A percentile compares a stretch with the other conserved stretches of the same genome.
Conservation (phyloP, 2,113 vertebrate species). For the Pelecanus crispus region DNA sequence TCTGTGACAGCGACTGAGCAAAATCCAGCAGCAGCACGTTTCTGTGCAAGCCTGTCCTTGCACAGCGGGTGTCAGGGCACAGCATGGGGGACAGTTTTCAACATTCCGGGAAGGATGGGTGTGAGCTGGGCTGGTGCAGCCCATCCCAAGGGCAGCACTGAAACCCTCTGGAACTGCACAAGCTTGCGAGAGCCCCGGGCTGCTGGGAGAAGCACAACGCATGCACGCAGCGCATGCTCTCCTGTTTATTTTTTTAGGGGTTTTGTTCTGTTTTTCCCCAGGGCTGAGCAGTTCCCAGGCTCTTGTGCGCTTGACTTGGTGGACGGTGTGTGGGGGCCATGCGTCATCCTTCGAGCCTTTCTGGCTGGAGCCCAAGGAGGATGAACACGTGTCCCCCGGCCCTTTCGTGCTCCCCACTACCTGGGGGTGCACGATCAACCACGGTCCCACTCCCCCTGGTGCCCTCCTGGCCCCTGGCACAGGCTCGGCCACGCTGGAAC, state of each 20-base stretch:
- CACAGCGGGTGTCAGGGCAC: neutral
- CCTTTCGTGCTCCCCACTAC: neutral
- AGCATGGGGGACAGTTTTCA: fast-evolving
- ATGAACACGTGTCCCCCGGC: fast-evolving
- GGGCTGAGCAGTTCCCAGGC: neutral
- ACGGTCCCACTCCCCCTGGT: fast-evolving
- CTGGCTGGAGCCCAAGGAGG: neutral
- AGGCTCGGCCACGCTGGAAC: neutral
- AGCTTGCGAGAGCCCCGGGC: neutral
- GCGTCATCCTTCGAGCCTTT: neutral
- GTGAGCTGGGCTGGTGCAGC: neutral
- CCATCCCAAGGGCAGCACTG: neutral
- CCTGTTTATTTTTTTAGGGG: neutral
- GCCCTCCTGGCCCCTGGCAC: neutral
- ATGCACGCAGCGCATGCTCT: fast-evolving
- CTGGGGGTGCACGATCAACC: fast-evolving
- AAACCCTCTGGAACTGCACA: neutral
- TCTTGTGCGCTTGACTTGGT: neutral
- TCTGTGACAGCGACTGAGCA: fast-evolving
- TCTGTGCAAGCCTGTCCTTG: neutral
- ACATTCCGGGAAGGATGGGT: neutral
- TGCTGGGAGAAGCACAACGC: neutral
- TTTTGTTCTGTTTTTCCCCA: neutral
- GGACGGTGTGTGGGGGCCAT: too few relatives aligned
- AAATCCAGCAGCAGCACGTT: neutral